phyloP scores from a whole-genome alignment of 1,140 invertebrate genomes.

The Hyles euphorbiae region DNA sequence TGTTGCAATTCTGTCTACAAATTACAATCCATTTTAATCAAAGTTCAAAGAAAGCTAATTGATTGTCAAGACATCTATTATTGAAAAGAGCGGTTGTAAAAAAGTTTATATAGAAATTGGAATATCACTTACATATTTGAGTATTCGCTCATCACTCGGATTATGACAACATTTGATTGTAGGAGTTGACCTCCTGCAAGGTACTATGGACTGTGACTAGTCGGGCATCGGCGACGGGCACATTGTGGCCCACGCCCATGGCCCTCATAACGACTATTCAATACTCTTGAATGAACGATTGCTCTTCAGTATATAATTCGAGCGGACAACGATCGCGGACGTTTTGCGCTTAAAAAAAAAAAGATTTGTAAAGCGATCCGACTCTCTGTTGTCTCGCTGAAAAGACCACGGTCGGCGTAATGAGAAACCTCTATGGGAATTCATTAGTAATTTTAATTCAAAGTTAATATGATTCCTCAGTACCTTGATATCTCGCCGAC shows the following conservation, averaged over 20 bases:
- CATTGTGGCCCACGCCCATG: conserved; percentile 66
- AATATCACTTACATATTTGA: too few relatives aligned
- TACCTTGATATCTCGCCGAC: too few relatives aligned
- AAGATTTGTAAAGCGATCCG: conserved; percentile 64
- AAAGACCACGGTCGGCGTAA: conserved; percentile 34
- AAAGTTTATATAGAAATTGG: too few relatives aligned
- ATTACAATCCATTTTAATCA: too few relatives aligned
- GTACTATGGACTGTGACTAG: not conserved
- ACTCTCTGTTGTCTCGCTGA: conserved; percentile 33
- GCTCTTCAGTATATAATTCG: conserved; percentile 68
- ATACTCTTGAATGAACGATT: conserved; percentile 70
- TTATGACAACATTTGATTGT: too few relatives aligned
- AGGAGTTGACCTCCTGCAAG: not conserved
- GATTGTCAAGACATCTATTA: too few relatives aligned
- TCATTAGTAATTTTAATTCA: conserved; percentile 2
- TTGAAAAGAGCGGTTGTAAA: too few relatives aligned
- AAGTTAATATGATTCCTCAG: too few relatives aligned
- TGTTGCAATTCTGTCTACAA: too few relatives aligned
- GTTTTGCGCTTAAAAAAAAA: conserved; percentile 53
- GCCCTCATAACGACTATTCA: conserved; percentile 67
- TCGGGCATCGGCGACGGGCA: conserved; percentile 11
- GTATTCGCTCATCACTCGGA: too few relatives aligned
- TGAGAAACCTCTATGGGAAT: conserved; percentile 34
- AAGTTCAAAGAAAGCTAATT: too few relatives aligned
- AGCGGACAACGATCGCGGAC: conserved; percentile 53